Conservation (phyloP, 2,797 vertebrate species). For the Artibeus jamaicensis region DNA sequence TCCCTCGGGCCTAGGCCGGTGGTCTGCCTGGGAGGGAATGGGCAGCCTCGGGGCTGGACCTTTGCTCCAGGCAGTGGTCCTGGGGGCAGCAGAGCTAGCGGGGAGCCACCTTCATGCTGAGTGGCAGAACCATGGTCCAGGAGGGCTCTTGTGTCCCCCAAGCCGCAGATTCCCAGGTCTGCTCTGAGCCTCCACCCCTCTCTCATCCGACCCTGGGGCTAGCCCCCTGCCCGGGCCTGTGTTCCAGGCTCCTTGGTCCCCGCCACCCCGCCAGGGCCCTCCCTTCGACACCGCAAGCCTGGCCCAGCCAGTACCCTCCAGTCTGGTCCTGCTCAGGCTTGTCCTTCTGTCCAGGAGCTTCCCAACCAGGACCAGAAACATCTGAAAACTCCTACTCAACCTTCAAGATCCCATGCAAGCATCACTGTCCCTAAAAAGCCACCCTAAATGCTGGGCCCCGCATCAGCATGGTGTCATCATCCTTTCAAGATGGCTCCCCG, state of each 20-base stretch:
- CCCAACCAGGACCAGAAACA: not conserved
- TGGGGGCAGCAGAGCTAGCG: not conserved
- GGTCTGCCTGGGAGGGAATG: slow-evolving; percentile 62
- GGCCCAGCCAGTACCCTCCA: not conserved
- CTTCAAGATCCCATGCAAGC: not conserved
- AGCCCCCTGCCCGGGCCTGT: not conserved
- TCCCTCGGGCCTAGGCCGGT: slow-evolving; percentile 65
- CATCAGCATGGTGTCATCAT: not conserved
- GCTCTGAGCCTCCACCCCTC: not conserved
- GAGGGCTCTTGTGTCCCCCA: not conserved
- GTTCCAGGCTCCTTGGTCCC: not conserved
- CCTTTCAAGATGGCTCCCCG: not conserved
- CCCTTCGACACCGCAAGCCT: not conserved
- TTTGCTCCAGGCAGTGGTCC: not conserved
- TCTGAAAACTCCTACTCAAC: not conserved
- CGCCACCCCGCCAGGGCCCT: not conserved
- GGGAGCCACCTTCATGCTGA: not conserved
- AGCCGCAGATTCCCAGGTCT: not conserved
- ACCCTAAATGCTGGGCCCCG: not conserved
- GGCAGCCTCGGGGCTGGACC: not conserved
- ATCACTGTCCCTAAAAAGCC: not conserved
- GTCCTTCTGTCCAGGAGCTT: not conserved
- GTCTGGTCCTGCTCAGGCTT: not conserved
- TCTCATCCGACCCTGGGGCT: not conserved
- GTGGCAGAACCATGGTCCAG: not conserved